Percentiles rank a stretch among this genome's conserved stretches.
Conservation (phyloP, 2,888 invertebrate genomes). For the Mesorhabditis spiculigera region DNA sequence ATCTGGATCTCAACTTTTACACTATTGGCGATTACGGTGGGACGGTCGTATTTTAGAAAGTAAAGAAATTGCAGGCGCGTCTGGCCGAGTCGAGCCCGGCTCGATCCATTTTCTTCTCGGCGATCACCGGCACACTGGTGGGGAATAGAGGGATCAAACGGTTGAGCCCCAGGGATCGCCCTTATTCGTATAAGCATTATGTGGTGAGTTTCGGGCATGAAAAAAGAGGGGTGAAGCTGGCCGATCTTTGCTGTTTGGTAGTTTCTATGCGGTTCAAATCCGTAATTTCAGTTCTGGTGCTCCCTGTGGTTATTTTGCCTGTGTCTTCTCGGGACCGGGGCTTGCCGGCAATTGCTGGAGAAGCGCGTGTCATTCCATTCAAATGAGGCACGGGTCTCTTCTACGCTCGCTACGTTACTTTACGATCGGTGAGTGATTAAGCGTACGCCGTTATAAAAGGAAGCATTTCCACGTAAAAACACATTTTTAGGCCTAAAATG, state of each 20-base stretch:
- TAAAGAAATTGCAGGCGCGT: neutral
- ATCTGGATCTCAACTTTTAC: slow-evolving; percentile 31
- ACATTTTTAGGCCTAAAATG: neutral
- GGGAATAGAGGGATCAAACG: slow-evolving; percentile 29
- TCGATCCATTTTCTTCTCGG: slow-evolving; percentile 20
- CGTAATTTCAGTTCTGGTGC: slow-evolving; percentile 27
- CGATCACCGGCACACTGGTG: slow-evolving; percentile 26
- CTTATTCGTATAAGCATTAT: slow-evolving; percentile 25
- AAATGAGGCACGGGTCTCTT: slow-evolving; percentile 19
- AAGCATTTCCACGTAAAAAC: neutral
- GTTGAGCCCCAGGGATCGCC: slow-evolving; percentile 10
- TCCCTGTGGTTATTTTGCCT: slow-evolving; percentile 26
- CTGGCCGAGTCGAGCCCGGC: slow-evolving; percentile 11
- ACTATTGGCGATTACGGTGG: slow-evolving; percentile 24
- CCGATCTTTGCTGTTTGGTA: neutral
- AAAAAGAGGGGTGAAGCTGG: neutral
- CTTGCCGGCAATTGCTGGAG: slow-evolving; percentile 26
- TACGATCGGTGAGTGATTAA: slow-evolving; percentile 15
- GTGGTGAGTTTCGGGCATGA: slow-evolving; percentile 15
- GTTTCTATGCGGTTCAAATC: neutral
- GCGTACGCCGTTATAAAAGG: neutral
- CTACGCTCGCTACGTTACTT: slow-evolving; percentile 22
- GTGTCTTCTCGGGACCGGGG: slow-evolving; percentile 26
- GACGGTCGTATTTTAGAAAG: neutral
- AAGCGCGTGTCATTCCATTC: slow-evolving; percentile 13